A percentile compares a stretch with the other conserved stretches of the same genome.
Conservation (phyloP, 2,113 vertebrate species). For the Sakesphorus luctuosus region DNA sequence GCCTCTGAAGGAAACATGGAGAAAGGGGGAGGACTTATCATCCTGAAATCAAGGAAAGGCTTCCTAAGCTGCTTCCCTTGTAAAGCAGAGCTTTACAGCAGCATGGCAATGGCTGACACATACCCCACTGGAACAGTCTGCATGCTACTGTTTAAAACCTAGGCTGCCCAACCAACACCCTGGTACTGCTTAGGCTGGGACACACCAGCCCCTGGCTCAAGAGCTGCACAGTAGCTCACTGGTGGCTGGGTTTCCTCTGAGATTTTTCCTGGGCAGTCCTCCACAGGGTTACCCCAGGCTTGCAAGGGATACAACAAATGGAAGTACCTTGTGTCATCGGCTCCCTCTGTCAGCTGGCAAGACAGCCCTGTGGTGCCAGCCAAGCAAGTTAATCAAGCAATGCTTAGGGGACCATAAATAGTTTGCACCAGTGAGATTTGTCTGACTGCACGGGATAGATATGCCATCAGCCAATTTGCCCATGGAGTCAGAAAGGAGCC, state of each 20-base stretch:
- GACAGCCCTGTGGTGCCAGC: background rate
- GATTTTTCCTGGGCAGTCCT: background rate
- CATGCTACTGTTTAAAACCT: background rate
- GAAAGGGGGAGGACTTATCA: background rate
- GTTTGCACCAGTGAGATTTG: background rate
- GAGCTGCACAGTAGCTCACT: background rate
- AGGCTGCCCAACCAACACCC: background rate
- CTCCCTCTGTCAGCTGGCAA: background rate
- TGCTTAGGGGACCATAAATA: background rate
- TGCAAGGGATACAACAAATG: background rate
- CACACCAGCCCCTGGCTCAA: fast-evolving
- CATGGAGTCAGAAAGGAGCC: background rate
- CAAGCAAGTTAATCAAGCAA: background rate
- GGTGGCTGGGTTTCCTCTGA: background rate
- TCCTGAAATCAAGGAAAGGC: background rate
- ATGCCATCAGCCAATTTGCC: background rate
- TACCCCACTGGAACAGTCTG: background rate
- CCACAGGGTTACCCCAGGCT: background rate
- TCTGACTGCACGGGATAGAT: background rate
- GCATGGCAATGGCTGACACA: fast-evolving
- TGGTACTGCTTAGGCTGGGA: background rate
- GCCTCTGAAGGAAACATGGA: background rate
- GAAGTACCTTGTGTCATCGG: background rate
- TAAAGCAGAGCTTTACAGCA: background rate
- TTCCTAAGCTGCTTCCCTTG: background rate